Conservation (phyloP, 1,140 invertebrate species). For the Drosophila carrolli region DNA sequence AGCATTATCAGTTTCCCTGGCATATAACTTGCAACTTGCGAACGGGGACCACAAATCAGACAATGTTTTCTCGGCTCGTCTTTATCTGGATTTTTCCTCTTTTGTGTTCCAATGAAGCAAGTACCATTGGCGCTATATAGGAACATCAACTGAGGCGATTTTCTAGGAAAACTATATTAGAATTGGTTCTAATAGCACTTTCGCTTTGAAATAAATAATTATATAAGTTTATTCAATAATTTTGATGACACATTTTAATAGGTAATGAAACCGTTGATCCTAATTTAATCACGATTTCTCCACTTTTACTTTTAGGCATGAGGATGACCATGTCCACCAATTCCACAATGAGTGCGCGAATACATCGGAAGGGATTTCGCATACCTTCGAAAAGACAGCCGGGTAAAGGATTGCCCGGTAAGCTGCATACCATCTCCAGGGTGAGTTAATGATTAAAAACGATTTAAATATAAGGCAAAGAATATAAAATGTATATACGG, state of each 20-base stretch:
- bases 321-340: conserved; percentile 89
- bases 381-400: conserved; percentile 85
- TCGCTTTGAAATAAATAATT: too few relatives aligned
- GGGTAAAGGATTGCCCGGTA: conserved; percentile 86
- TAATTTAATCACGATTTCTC: conserved; percentile 11
- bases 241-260: too few relatives aligned
- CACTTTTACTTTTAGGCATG: conserved; percentile 85
- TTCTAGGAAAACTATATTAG: background rate
- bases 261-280: background rate
- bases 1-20: conserved; percentile 31
- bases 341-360: conserved; percentile 87
- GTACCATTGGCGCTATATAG: background rate
- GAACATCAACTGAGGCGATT: background rate
- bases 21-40: conserved; percentile 38
- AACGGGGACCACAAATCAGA: conserved; percentile 20
- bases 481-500: background rate
- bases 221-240: too few relatives aligned
- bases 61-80: conserved; percentile 10
- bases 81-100: conserved; percentile 21
- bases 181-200: too few relatives aligned
- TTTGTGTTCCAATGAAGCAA: conserved; percentile 22
- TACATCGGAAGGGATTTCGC: conserved; percentile 87
- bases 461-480: background rate
- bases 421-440: conserved; percentile 84
- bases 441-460: conserved; percentile 49